These are phyloP conservation scores for Rousettus leschenaultii DNA, from an alignment of 2,113 vertebrate genomes.

Conservation along the genomic window DNA sequence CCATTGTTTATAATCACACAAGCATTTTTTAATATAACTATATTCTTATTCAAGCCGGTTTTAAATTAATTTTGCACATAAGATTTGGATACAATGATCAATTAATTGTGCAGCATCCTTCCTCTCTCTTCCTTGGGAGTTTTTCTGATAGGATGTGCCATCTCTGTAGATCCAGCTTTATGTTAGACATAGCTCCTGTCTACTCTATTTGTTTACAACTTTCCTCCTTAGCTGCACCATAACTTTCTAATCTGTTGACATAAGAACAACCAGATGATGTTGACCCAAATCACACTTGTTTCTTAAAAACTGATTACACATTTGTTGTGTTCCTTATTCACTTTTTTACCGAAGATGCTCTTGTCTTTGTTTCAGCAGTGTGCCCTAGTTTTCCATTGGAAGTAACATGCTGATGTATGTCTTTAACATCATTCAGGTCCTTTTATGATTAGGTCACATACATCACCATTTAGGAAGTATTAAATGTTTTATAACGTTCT, in stretches of 20 bases:
- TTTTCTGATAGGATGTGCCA: neutral
- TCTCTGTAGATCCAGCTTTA: neutral
- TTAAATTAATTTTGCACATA: constrained; percentile 58
- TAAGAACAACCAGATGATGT: neutral
- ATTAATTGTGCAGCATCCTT: neutral
- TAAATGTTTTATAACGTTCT: neutral
- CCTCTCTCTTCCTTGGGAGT: neutral
- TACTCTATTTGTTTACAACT: neutral
- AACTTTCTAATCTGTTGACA: neutral
- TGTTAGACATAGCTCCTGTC: neutral
- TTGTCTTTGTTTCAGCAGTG: neutral
- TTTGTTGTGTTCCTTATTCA: neutral
- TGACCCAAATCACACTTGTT: neutral
- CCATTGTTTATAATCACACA: constrained; percentile 40
- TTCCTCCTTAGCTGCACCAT: neutral
- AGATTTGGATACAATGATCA: neutral
- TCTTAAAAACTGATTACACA: neutral
- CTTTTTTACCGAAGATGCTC: neutral
- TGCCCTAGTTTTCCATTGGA: neutral
- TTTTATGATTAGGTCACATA: neutral
- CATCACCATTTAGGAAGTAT: neutral
- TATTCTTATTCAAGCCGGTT: constrained; percentile 33
- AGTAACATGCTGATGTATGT: neutral
- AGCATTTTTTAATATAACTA: constrained; percentile 46
- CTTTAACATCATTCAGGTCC: neutral